phyloP scores from a whole-genome alignment of 2,888 invertebrate genomes.

The Peribatodes rhomboidaria region DNA sequence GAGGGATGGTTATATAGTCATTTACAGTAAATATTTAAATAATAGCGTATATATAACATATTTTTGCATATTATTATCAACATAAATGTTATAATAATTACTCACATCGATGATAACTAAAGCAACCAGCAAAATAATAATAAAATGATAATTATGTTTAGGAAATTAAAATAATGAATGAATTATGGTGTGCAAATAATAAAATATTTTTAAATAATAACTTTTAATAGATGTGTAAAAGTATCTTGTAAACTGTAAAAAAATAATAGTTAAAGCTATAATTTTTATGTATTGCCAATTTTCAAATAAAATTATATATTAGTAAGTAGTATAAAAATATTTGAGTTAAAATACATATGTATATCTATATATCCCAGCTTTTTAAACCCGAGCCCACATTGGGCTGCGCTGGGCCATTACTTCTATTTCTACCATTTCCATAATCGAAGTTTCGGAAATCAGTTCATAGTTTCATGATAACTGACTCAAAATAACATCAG shows the following conservation, averaged over 20 bases:
- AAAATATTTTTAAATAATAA: constrained; percentile 55
- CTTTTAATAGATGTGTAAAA: constrained; percentile 16
- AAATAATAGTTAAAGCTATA: constrained; percentile 35
- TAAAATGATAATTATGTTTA: constrained; percentile 55
- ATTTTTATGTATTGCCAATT: constrained; percentile 15
- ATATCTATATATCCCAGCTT: too few species aligned
- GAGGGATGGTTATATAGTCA: constrained; percentile 42
- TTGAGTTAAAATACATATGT: too few species aligned
- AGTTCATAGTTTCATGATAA: too few species aligned
- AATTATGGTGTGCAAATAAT: constrained; percentile 79
- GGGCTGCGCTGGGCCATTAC: too few species aligned
- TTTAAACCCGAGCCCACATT: too few species aligned
- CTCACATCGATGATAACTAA: constrained; percentile 63
- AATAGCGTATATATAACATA: constrained; percentile 37
- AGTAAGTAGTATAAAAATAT: neutral
- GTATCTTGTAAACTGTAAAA: constrained; percentile 32
- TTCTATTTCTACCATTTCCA: too few species aligned
- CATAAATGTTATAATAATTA: constrained; percentile 42
- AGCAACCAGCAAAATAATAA: constrained; percentile 71
- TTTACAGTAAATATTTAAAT: constrained; percentile 29
- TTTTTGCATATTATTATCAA: constrained; percentile 35
- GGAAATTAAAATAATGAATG: constrained; percentile 62
- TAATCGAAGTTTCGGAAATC: too few species aligned
- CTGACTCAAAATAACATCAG: too few species aligned
- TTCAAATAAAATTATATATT: constrained; percentile 6